Evolutionary conservation across 2,797 vertebrate species (phyloP), one percentile per base, ranked within the genome.

Genomic region (Acropternis orthonyx): DNA sequence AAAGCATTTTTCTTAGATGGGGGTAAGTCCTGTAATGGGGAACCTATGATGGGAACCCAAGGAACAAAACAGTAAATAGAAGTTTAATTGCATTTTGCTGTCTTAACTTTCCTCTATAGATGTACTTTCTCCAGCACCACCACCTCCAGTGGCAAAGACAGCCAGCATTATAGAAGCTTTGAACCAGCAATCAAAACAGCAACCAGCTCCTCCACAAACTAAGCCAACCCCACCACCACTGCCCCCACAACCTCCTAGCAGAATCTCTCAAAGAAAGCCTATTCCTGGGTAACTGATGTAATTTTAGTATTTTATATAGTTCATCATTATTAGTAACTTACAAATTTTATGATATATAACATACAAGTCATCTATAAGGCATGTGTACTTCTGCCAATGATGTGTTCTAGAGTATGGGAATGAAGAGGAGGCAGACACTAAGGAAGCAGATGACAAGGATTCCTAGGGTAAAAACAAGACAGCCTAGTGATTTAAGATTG

Each of bases 241-340:
- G 58, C 98, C 98, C 6, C 97, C 98, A 26, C 98, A 99, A 82
- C 98, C 98, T 9, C 97, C 98, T 22, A 98, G 98, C 90, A 98
- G 99, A 87, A 96, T 97, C 23, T 98, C 91, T 21, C 98, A 98
- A 28, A 98, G 98, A 83, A 99, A 98, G 88, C 98, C 98, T 66
- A 58, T 98, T 62, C 85, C 98, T 39, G 98, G 99, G 99, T 99
- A 98, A 97, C 43, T 67, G 27, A 23, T 54, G 15, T 46, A 28
- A 32, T 75, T 94, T 89, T 67, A 55, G 16, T 55, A 16, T 62
- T 93, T 85, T 19, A 62, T 89, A 41, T 55, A 39, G 17, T 80
- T 76, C 1, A 37, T 91, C 34, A 48, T 83, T 84, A 43, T 55
- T 76, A 59, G 6, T 51, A 34, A 66, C 51, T 66, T 78, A 10